Evolutionary conservation across 2,113 vertebrate genomes (phyloP).

Genomic region (Corythoichthys haematopterus): DNA sequence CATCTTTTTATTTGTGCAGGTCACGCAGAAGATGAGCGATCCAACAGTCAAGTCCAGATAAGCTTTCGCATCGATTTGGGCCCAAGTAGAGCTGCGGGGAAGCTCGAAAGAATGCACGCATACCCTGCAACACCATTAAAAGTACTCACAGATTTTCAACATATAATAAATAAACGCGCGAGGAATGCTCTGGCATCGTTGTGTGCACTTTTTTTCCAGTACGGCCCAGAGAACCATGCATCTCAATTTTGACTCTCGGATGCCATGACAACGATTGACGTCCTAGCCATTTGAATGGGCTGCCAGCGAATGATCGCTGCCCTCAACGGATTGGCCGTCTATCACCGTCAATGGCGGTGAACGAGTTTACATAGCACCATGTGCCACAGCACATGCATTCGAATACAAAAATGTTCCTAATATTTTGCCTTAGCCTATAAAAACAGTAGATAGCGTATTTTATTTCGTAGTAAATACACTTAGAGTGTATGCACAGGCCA

Average conservation of each 20-base stretch:
- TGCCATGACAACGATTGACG: too few relatives aligned
- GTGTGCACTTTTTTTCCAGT: background rate
- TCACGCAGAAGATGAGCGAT: background rate
- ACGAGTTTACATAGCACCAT: too few relatives aligned
- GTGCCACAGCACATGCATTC: too few relatives aligned
- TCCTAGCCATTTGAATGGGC: too few relatives aligned
- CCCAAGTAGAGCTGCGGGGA: background rate
- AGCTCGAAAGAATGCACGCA: slow-evolving; percentile 4
- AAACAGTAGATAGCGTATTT: too few relatives aligned
- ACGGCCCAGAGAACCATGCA: background rate
- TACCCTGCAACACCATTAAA: background rate
- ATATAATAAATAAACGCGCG: background rate
- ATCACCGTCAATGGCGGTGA: too few relatives aligned
- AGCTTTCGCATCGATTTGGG: slow-evolving; percentile 5
- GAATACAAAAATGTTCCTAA: too few relatives aligned
- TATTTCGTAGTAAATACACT: background rate
- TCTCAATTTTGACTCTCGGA: too few relatives aligned
- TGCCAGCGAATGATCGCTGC: too few relatives aligned
- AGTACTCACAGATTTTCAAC: background rate
- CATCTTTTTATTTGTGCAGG: background rate
- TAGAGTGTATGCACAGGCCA: background rate
- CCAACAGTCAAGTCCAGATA: background rate
- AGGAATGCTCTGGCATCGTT: background rate
- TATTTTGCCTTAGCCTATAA: too few relatives aligned
- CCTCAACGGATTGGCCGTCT: too few relatives aligned